Conservation (phyloP, 2,113 vertebrate species). For the Suncus etruscus region DNA sequence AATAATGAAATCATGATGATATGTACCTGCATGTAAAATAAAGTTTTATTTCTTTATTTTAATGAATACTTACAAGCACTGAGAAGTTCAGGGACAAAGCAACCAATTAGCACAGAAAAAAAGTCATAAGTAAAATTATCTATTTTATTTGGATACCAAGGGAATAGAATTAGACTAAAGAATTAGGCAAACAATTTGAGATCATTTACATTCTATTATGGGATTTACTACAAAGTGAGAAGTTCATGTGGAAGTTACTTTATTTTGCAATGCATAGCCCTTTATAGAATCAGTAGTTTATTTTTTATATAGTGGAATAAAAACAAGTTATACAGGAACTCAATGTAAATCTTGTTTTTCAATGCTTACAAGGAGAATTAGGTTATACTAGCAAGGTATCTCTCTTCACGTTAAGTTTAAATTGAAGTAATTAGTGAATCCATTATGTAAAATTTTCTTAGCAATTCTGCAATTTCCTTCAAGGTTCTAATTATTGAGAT, state of each 20-base stretch:
- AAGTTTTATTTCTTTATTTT: not conserved
- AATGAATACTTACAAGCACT: constrained; percentile 12
- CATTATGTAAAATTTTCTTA: not conserved
- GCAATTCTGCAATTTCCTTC: not conserved
- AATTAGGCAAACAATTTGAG: constrained; percentile 33
- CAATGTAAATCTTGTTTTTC: constrained; percentile 27
- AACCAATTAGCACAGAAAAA: constrained; percentile 61
- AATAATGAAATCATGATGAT: not conserved
- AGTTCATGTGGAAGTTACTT: not conserved
- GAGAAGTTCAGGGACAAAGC: constrained; percentile 27
- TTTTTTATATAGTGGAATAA: constrained; percentile 5
- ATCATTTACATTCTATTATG: constrained; percentile 53
- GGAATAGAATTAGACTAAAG: constrained; percentile 32
- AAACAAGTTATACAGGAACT: constrained; percentile 12
- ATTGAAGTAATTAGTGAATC: constrained; percentile 19
- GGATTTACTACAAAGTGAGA: constrained; percentile 58
- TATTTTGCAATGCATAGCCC: constrained; percentile 6
- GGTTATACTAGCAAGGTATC: not conserved
- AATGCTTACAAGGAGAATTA: not conserved
- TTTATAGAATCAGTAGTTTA: constrained; percentile 46
- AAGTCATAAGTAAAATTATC: constrained; percentile 44
- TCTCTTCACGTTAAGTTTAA: too few relatives aligned
- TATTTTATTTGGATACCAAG: constrained; percentile 37
- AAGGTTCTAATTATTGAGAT: constrained; percentile 9
- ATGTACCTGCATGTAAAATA: constrained; percentile 42